phyloP scores from a whole-genome alignment of 2,888 invertebrate genomes.

The Plagodis dolabraria region DNA sequence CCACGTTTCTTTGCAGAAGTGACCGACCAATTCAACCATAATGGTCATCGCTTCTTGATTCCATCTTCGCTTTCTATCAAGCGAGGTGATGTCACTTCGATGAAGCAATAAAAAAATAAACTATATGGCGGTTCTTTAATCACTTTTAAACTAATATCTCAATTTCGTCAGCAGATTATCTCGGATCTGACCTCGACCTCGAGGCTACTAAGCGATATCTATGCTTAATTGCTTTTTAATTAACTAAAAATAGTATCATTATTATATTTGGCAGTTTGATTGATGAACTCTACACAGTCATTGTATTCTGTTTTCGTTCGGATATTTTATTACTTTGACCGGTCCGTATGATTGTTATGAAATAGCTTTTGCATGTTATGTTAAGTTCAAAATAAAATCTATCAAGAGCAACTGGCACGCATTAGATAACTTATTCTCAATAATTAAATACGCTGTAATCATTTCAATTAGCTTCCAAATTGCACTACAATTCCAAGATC shows the following conservation, averaged over 20 bases:
- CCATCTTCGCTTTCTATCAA: too few species aligned
- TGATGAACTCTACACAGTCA: conserved; percentile 47
- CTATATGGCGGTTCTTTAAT: background rate
- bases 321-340: conserved; percentile 13
- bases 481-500: too few species aligned
- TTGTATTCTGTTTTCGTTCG: conserved; percentile 9
- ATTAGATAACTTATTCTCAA: too few species aligned
- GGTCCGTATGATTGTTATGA: conserved; percentile 26
- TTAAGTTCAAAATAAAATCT: conserved; percentile 1
- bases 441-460: too few species aligned
- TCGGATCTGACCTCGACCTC: conserved; percentile 21
- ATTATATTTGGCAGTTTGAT: conserved; percentile 55
- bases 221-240: conserved; percentile 69
- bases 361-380: conserved; percentile 20
- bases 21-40: too few species aligned
- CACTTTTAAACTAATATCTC: background rate
- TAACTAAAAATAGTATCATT: conserved; percentile 43
- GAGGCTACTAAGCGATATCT: conserved; percentile 26
- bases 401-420: too few species aligned
- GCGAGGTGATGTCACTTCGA: too few species aligned
- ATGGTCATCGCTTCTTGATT: too few species aligned
- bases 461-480: too few species aligned
- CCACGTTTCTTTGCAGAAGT: too few species aligned
- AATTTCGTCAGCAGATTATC: conserved; percentile 18
- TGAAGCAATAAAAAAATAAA: too few species aligned